Evolutionary conservation across 1,140 invertebrate species (phyloP).

Genomic region (Eueides isabella): DNA sequence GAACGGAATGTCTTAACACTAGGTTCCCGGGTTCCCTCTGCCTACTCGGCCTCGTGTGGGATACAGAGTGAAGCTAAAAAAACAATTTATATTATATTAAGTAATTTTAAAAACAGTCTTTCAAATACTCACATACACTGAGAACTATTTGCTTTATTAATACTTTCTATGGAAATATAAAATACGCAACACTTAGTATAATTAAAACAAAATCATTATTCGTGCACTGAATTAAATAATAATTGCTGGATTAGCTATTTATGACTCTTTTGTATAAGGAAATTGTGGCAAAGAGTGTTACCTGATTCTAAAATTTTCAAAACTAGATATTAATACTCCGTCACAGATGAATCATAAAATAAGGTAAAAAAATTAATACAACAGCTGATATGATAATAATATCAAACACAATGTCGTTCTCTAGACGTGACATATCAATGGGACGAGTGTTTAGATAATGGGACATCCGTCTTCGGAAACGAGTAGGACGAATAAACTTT

Average conservation of each 20-base stretch:
- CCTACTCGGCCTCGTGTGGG: too few relatives aligned
- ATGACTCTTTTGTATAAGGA: too few relatives aligned
- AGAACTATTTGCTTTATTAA: background rate
- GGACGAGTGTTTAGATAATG: constrained; percentile 54
- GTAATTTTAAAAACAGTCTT: background rate
- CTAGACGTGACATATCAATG: constrained; percentile 67
- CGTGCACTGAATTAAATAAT: background rate
- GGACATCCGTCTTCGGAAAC: constrained; percentile 51
- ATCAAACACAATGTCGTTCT: constrained; percentile 54
- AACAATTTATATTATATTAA: background rate
- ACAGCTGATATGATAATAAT: constrained; percentile 56
- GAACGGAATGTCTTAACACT: too few relatives aligned
- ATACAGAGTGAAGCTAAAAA: too few relatives aligned
- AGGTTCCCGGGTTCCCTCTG: too few relatives aligned
- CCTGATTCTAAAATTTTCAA: background rate
- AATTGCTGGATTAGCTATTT: background rate
- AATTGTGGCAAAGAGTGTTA: background rate
- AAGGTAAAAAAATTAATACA: constrained; percentile 20
- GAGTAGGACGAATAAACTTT: constrained; percentile 27
- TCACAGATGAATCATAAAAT: background rate
- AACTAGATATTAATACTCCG: background rate
- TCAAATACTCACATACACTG: background rate
- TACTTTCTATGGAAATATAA: background rate
- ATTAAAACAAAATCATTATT: background rate
- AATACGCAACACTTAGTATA: background rate